A percentile compares a stretch with the other conserved stretches of the same genome.
Evolutionary conservation across 2,797 vertebrate species (phyloP).

Genomic region (Clarias fuscus): DNA sequence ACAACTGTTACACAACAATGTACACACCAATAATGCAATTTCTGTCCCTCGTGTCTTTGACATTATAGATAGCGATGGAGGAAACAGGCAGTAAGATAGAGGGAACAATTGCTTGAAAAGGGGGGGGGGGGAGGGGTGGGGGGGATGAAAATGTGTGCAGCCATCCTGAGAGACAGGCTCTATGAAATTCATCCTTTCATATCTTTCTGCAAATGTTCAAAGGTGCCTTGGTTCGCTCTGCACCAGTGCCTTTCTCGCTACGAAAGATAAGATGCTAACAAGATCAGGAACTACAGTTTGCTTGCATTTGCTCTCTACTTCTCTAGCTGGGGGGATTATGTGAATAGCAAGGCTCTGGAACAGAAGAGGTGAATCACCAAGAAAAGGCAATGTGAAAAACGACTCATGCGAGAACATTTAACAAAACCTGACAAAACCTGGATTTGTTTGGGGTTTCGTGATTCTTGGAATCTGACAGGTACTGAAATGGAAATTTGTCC

Average conservation of each 20-base stretch:
- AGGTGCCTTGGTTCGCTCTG: conserved; percentile 30
- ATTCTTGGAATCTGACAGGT: not conserved
- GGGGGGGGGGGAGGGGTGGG: not conserved
- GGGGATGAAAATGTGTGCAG: conserved; percentile 33
- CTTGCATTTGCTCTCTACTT: conserved; percentile 15
- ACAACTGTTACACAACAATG: not conserved
- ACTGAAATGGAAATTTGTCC: not conserved
- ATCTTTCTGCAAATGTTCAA: conserved; percentile 40
- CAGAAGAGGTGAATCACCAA: conserved; percentile 8
- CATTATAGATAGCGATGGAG: not conserved
- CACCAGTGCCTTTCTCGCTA: conserved; percentile 36
- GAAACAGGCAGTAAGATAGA: conserved; percentile 30
- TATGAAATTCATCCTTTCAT: conserved; percentile 37
- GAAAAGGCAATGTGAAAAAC: conserved; percentile 4
- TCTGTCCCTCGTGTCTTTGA: not conserved
- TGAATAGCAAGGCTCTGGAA: conserved; percentile 27
- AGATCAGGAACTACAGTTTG: conserved; percentile 29
- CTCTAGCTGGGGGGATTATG: conserved; percentile 35
- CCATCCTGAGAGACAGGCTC: conserved; percentile 46
- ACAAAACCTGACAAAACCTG: not conserved
- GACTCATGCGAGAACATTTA: not conserved
- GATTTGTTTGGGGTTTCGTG: not conserved
- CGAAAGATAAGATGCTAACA: conserved; percentile 47
- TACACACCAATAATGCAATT: not conserved
- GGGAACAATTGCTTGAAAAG: conserved; percentile 37